Evolutionary conservation across 1,140 invertebrate species (phyloP).

Genomic region (Notospermus geniculatus): DNA sequence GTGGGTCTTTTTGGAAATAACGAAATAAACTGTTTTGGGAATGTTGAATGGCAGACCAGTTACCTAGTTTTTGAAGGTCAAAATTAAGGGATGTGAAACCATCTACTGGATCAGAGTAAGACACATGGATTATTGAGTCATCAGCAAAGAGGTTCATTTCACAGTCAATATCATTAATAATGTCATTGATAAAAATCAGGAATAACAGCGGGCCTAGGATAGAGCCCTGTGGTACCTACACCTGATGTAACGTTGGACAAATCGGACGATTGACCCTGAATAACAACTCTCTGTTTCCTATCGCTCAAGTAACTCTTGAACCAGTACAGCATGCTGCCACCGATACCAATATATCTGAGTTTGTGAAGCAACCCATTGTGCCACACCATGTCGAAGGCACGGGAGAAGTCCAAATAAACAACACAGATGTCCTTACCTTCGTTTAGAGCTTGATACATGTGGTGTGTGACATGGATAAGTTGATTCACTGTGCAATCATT

Average conservation of each 20-base stretch:
- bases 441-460: conserved; percentile 13
- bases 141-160: conserved; percentile 21
- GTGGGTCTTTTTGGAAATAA: too few species aligned
- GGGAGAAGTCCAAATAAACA: conserved; percentile 21
- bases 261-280: conserved; percentile 16
- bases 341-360: conserved; percentile 15
- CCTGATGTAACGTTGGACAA: conserved; percentile 14
- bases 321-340: conserved; percentile 14
- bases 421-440: conserved; percentile 12
- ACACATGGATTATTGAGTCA: too few species aligned
- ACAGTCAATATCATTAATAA: conserved; percentile 9
- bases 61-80: too few species aligned
- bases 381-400: conserved; percentile 21
- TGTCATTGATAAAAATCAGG: conserved; percentile 28
- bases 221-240: conserved; percentile 31
- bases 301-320: conserved; percentile 17
- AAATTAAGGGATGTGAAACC: too few species aligned
- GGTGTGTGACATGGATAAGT: conserved; percentile 13
- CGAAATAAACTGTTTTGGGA: too few species aligned
- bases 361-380: conserved; percentile 20
- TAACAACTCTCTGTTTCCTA: conserved; percentile 13
- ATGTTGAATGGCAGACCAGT: too few species aligned
- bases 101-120: too few species aligned
- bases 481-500: conserved; percentile 18
- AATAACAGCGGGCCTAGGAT: conserved; percentile 26